Evolutionary conservation across 64 coral and sea anemone species (phyloP), one percentile per base, ranked within the genome.

Genomic region (Hydrozoanthus tunicans): DNA sequence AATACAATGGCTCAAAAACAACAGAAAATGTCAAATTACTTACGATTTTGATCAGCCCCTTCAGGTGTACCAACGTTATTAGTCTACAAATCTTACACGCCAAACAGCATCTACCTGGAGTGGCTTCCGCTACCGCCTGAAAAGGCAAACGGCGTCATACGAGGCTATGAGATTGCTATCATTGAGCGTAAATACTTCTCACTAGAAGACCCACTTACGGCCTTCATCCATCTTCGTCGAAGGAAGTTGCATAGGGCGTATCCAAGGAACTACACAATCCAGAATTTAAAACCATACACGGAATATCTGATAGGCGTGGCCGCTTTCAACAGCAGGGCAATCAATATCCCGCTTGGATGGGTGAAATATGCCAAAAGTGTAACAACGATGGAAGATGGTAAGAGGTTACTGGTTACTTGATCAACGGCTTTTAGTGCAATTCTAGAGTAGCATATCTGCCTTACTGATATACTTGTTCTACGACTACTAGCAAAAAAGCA

Each of bases 321-420:
- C 7, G 83, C 55, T 73, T 73, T 58, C 7, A 86, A 86, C 5
- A 86, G 83, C 51, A 86, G 73, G 23, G 17, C 0, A 6, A 24
- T 56, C 51, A 12, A 1, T 13, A 7, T 72, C 53, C 9, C 56
- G 13, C 17, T 58, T 5, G 4, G 57, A 59, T 72, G 66, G 83
- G 8, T 27, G 11, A 20, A 2, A 23, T 12, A 7, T 10, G 83
- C 83, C 68, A 58, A 23, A 12, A 86, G 5, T 73, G 66, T 60
- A 57, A 73, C 1, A 23, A 86, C 83, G 6, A 32, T 73, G 68
- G 66, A 86, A 86, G 20, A 54, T 6, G 83, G 83, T 86, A 86
- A 59, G 15, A 55, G 11, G n/a, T 9, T 60, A 3, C 3, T 15
- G 15, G 7, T 71, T 71, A 71, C 14, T 71, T 71, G 68, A 5